These are phyloP conservation scores for Montipora foliosa DNA, from an alignment of 64 coral and sea anemone genomes.

Conservation along the genomic window DNA sequence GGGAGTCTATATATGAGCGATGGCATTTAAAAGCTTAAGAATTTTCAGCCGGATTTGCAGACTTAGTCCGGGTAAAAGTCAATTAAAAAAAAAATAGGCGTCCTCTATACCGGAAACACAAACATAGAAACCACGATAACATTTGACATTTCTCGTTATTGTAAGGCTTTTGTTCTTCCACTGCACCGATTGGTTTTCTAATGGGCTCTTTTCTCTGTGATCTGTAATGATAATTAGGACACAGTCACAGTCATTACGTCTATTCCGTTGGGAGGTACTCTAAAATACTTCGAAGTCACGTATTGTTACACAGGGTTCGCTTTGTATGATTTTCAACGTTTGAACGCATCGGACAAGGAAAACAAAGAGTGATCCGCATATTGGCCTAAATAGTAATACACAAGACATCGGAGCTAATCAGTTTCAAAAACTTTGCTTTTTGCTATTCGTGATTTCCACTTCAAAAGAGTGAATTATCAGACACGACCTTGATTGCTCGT, in stretches of 20 bases:
- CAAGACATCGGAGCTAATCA: too few species aligned
- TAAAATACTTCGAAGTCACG: conserved; percentile 8
- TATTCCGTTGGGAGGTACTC: not conserved
- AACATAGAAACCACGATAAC: not conserved
- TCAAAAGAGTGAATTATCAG: not conserved
- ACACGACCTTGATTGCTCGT: not conserved
- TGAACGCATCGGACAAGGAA: too few species aligned
- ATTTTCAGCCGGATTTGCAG: not conserved
- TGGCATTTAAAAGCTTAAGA: not conserved
- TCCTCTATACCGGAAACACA: conserved; percentile 28
- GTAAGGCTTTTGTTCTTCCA: not conserved
- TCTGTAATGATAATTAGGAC: not conserved
- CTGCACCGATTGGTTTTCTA: not conserved
- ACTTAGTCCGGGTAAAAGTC: not conserved
- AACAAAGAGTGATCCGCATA: too few species aligned
- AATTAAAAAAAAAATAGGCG: not conserved
- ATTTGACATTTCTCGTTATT: not conserved
- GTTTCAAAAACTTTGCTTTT: not conserved
- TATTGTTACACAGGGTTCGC: not conserved
- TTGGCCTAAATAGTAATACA: too few species aligned
- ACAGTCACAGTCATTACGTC: not conserved
- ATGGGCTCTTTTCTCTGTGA: not conserved
- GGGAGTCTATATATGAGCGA: too few species aligned
- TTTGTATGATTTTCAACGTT: too few species aligned
- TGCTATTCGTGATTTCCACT: not conserved